phyloP scores from a whole-genome alignment of 2,113 vertebrate species.

The Pseudolaguvia tuberculata region DNA sequence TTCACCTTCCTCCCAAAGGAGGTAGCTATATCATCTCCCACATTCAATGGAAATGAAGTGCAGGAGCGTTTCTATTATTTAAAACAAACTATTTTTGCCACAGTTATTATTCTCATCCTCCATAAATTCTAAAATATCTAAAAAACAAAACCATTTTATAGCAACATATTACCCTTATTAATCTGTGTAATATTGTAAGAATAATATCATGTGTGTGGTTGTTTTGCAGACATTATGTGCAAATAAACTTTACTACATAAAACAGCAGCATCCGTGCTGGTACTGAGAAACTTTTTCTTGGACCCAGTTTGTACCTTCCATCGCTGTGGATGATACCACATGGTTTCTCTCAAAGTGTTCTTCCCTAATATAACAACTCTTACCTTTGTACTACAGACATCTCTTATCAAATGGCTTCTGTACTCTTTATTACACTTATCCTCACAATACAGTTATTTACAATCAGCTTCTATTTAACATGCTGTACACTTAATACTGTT shows the following conservation, averaged over 20 bases:
- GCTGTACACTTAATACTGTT: background rate
- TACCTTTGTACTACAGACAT: background rate
- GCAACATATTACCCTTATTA: conserved; percentile 37
- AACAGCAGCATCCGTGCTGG: background rate
- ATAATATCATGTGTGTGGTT: conserved; percentile 2
- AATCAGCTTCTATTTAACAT: background rate
- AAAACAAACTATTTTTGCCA: conserved; percentile 10
- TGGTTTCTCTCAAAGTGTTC: background rate
- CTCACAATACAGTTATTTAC: background rate
- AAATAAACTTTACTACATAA: background rate
- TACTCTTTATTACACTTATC: background rate
- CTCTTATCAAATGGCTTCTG: background rate
- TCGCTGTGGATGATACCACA: background rate
- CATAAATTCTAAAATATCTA: conserved; percentile 17
- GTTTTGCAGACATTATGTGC: background rate
- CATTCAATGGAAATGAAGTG: conserved; percentile 9
- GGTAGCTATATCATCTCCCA: conserved; percentile 1
- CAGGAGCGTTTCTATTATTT: conserved; percentile 41
- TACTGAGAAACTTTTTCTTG: background rate
- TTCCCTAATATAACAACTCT: background rate
- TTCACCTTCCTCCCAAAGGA: conserved; percentile 3
- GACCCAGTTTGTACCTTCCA: background rate
- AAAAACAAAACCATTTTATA: too few species aligned
- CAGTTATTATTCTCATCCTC: conserved; percentile 27
- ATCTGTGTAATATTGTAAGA: conserved; percentile 26